Evolutionary conservation across 2,888 invertebrate genomes (phyloP), one percentile per base, ranked within the genome.

Genomic region (Neuroscelio doddi): DNA sequence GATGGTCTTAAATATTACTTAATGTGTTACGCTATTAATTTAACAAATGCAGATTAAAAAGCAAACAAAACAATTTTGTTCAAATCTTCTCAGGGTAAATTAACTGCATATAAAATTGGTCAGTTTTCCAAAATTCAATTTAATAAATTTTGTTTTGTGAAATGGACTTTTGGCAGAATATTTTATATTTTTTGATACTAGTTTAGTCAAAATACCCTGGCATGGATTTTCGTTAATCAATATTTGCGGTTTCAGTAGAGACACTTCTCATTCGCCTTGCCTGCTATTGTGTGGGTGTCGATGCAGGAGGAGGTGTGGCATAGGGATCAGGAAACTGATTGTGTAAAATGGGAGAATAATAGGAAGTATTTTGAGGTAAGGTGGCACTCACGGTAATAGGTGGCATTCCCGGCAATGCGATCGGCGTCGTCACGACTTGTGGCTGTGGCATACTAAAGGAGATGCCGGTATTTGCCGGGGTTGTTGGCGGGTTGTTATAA

Each of bases 341-440:
- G 30, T 80, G 78, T 49, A 73, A 45, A 47, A 77, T 69, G 16
- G 79, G 69, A n/a, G 80, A 58, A 59, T 79, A 81, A 29, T 76
- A 80, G 15, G 77, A 52, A 29, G 80, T 68, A 47, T 71, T 78
- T 53, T 89, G 89, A 0, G 91, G 91, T 70, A 91, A 81, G 14
- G 90, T 90, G 12, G 92, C 91, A 73, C 91, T 92, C 9, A 93
- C 93, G 12, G 92, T 93, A 66, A 93, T 90, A 8, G 93, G 91
- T 14, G 93, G 93, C 92, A 93, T 91, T 27, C 93, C 93, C 17
- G 92, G 92, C 68, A 92, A 84, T 9, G 90, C 89, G 38, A 92
- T 89, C 0, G 92, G 91, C 0, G 91, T 92, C 24, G 90, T 88
- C 10, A 91, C 87, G 0, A 83, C 53, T 24, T 81, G 78, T 14